phyloP scores from a whole-genome alignment of 1,140 invertebrate genomes.

The Lepidotrigona ventralis region DNA sequence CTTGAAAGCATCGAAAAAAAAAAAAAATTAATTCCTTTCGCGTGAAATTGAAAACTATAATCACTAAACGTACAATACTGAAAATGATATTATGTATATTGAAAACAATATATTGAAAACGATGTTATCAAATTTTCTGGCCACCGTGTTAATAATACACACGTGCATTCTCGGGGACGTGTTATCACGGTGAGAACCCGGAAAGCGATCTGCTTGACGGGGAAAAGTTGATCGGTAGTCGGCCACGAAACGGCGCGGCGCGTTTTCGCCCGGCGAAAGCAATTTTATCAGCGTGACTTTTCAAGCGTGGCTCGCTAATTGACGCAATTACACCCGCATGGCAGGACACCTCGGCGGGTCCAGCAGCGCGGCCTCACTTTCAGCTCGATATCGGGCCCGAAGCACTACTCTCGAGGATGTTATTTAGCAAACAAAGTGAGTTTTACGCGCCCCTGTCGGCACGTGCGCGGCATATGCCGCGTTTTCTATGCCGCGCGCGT shows the following conservation, averaged over 20 bases:
- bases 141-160: too few species aligned
- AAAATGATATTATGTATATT: neutral
- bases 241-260: neutral
- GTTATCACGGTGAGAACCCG: neutral
- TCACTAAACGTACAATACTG: too few species aligned
- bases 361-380: neutral
- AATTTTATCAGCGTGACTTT: conserved; percentile 27
- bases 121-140: neutral
- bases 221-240: neutral
- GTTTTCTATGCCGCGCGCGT: conserved; percentile 64
- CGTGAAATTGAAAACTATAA: neutral
- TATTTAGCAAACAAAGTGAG: conserved; percentile 76
- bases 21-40: too few species aligned
- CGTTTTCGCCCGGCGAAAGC: neutral
- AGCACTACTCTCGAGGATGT: conserved; percentile 66
- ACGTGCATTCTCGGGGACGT: too few species aligned
- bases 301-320: conserved; percentile 51
- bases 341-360: conserved; percentile 43
- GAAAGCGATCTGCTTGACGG: neutral
- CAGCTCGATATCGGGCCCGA: conserved; percentile 48
- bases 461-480: conserved; percentile 75
- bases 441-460: conserved; percentile 72
- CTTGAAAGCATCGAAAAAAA: too few species aligned
- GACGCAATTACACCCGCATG: conserved; percentile 58
- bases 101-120: neutral